Evolutionary conservation across 1,140 invertebrate species (phyloP), one percentile per base, ranked within the genome.

Genomic region (Lasioglossum baleicum): DNA sequence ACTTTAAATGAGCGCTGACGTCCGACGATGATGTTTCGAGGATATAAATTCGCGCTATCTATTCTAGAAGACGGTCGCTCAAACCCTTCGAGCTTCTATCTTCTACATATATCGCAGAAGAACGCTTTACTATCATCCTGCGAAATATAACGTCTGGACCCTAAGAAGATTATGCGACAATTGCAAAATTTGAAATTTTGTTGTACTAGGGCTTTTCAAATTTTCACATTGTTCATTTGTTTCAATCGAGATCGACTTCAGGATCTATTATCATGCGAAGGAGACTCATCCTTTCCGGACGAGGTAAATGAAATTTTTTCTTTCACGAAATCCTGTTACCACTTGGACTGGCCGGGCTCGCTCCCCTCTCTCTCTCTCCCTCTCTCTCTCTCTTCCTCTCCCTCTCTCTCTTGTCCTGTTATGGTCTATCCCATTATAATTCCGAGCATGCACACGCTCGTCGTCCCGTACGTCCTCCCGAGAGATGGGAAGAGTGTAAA

Each of bases 401-500:
- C 17, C 51, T 4, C 51, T 5, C 13, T 7, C 51, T 15, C 51
- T 68, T 74, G 72, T 85, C 83, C 82, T 81, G 80, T 75, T 82
- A 85, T 81, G 69, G 81, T 80, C 85, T 87, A 87, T 88, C 86
- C 86, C 78, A 90, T 90, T 90, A 89, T 88, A 90, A 89, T 89
- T 83, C 82, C 84, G 78, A 76, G 74, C 82, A 81, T 85, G 76
- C 81, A 74, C 81, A 74, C 76, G 75, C 81, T 81, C 81, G 72
- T 79, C 81, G 80, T 81, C 75, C 44, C 73, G 87, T 81, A 44
- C 81, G 86, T 83, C 65, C 87, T 87, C 81, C 75, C 79, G 82
- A 85, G 87, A 90, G 81, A 86, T 87, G 83, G 51, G 86, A 88
- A 88, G 88, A 88, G 89, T 89, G 87, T 88, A 88, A 91, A 92